Evolutionary conservation across 2,888 invertebrate genomes (phyloP).

Genomic region (Metalampra italica): DNA sequence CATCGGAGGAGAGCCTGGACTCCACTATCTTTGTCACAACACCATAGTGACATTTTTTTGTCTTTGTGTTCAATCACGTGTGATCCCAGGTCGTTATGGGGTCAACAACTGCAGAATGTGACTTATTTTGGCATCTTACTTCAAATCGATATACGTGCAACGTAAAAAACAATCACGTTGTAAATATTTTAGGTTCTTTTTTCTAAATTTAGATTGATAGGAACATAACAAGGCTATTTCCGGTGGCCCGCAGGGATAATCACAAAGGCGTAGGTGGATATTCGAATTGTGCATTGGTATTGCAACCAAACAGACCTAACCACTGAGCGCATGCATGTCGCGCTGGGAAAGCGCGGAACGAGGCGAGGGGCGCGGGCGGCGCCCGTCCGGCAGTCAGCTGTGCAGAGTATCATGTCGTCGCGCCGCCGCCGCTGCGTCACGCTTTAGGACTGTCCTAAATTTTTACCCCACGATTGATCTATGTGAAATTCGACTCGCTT

Average conservation of each 20-base stretch:
- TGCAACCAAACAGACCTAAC: slow-evolving; percentile 32
- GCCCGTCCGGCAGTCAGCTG: slow-evolving; percentile 71
- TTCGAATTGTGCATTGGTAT: slow-evolving; percentile 31
- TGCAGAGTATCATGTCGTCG: slow-evolving; percentile 59
- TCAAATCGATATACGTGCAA: slow-evolving; percentile 7
- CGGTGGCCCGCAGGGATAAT: slow-evolving; percentile 1
- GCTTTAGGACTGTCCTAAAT: slow-evolving; percentile 69
- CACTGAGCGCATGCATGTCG: slow-evolving; percentile 50
- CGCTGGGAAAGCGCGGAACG: slow-evolving; percentile 25
- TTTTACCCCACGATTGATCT: slow-evolving; percentile 45
- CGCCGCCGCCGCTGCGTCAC: slow-evolving; percentile 18
- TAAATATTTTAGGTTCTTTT: neutral
- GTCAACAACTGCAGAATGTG: slow-evolving; percentile 68
- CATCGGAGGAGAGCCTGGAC: neutral
- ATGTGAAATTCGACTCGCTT: slow-evolving; percentile 22
- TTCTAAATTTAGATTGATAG: neutral
- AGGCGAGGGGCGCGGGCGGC: slow-evolving; percentile 37
- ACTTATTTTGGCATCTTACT: slow-evolving; percentile 44
- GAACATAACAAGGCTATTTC: neutral
- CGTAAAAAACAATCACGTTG: neutral
- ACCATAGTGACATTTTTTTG: slow-evolving; percentile 11
- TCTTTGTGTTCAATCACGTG: slow-evolving; percentile 72
- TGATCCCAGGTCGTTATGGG: slow-evolving; percentile 66
- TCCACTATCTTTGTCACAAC: neutral
- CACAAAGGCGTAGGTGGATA: slow-evolving; percentile 15